Percentiles rank a stretch among this genome's conserved stretches.
These are phyloP conservation scores for Leuciscus idus DNA, from an alignment of 2,113 vertebrate genomes.

Conservation along the genomic window DNA sequence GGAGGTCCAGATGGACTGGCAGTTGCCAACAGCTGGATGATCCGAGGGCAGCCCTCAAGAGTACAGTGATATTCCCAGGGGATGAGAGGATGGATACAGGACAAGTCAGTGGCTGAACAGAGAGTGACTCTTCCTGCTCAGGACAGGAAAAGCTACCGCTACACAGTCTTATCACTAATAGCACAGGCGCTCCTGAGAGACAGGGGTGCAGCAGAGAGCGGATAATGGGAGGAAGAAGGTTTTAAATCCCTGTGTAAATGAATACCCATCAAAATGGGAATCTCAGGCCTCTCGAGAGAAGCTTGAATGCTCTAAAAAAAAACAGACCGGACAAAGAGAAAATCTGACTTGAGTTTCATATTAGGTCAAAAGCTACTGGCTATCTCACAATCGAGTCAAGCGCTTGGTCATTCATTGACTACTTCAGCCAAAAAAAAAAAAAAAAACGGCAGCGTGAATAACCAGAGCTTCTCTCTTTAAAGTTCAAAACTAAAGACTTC, in stretches of 20 bases:
- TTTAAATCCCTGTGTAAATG: conserved; percentile 17
- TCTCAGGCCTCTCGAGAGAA: background rate
- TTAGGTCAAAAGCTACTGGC: background rate
- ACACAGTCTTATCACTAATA: conserved; percentile 72
- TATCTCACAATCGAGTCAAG: background rate
- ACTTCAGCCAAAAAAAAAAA: conserved; percentile 17
- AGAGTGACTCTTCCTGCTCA: conserved; percentile 71
- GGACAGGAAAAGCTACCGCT: conserved; percentile 74
- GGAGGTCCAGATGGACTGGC: background rate
- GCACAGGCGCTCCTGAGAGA: conserved; percentile 66
- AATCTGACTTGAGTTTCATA: background rate
- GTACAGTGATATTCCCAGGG: conserved; percentile 51
- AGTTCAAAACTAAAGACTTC: conserved; percentile 45
- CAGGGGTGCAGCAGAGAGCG: conserved; percentile 36
- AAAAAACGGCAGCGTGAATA: background rate
- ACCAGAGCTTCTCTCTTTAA: conserved; percentile 30
- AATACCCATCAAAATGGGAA: background rate
- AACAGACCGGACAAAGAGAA: background rate
- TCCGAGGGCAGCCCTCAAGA: background rate
- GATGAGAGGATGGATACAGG: conserved; percentile 31
- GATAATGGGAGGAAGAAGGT: conserved; percentile 43
- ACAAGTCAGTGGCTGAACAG: conserved; percentile 55
- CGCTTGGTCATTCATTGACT: conserved; percentile 3
- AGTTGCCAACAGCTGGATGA: conserved; percentile 17
- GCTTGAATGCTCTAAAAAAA: background rate